Evolutionary conservation across 2,888 invertebrate species (phyloP).

Genomic region (Rotaria sp.): DNA sequence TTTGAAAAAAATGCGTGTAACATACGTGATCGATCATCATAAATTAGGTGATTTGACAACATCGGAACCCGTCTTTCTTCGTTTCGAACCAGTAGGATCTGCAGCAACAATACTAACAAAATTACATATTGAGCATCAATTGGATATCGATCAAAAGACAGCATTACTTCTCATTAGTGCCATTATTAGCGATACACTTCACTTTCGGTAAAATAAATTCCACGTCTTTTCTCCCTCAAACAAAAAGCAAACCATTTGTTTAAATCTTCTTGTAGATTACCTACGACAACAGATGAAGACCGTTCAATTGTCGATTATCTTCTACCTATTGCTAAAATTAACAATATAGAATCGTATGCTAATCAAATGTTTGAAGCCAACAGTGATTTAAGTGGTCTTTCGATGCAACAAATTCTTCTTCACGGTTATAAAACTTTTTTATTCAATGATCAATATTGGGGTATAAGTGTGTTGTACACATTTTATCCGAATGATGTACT

Average conservation of each 20-base stretch:
- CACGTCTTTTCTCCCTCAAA: too few relatives aligned
- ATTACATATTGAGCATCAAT: neutral
- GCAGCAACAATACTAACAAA: neutral
- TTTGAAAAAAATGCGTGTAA: neutral
- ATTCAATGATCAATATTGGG: neutral
- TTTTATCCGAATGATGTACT: neutral
- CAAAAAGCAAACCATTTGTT: neutral
- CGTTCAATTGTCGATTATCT: neutral
- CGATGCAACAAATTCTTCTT: neutral
- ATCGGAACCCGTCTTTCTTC: neutral
- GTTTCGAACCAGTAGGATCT: neutral
- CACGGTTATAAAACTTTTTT: neutral
- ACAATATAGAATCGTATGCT: neutral
- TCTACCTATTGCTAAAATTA: neutral
- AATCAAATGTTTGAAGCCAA: neutral
- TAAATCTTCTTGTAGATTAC: neutral
- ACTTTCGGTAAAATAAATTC: neutral
- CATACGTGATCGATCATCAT: neutral
- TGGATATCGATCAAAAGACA: neutral
- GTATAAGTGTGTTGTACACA: neutral
- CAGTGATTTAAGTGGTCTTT: neutral
- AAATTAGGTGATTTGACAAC: slow-evolving; percentile 16
- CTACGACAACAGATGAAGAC: neutral
- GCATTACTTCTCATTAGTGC: neutral
- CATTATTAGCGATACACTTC: slow-evolving; percentile 3